Percentiles rank a stretch among this genome's conserved stretches.
Evolutionary conservation across 2,113 vertebrate species (phyloP).

Genomic region (Cercocebus atys): DNA sequence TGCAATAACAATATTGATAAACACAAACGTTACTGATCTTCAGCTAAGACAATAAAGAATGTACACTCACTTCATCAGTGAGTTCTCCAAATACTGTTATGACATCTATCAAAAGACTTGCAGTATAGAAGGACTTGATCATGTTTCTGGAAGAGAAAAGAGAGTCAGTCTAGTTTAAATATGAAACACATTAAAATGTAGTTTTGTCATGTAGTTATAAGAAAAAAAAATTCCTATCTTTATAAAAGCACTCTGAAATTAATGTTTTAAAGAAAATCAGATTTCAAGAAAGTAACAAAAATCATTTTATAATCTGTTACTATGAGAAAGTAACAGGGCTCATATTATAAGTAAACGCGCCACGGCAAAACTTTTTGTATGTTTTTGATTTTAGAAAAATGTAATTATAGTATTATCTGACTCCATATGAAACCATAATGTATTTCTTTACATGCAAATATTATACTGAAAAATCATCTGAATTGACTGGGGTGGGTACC

Average conservation of each 20-base stretch:
- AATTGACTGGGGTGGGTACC: neutral
- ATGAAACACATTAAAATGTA: constrained; percentile 5
- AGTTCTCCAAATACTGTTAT: constrained; percentile 96
- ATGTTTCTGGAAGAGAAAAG: constrained; percentile 91
- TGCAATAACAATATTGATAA: neutral
- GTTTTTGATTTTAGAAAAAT: constrained; percentile 28
- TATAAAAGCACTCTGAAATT: constrained; percentile 30
- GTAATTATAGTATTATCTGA: neutral
- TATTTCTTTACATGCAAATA: constrained; percentile 1
- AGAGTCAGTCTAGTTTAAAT: constrained; percentile 40
- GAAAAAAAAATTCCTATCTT: neutral
- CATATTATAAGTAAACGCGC: neutral
- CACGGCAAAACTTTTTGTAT: neutral
- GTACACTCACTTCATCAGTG: constrained; percentile 93
- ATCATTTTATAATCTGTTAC: neutral
- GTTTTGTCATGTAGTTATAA: neutral
- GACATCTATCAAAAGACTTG: constrained; percentile 96
- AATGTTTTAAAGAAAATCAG: constrained; percentile 32
- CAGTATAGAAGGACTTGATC: constrained; percentile 99
- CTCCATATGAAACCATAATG: neutral
- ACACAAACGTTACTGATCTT: neutral
- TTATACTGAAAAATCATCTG: constrained; percentile 5
- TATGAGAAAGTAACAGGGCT: neutral
- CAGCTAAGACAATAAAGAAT: constrained; percentile 18
- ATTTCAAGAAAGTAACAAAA: constrained; percentile 4